Conservation (phyloP, 2,888 invertebrate species). For the Allolobophora icterica region DNA sequence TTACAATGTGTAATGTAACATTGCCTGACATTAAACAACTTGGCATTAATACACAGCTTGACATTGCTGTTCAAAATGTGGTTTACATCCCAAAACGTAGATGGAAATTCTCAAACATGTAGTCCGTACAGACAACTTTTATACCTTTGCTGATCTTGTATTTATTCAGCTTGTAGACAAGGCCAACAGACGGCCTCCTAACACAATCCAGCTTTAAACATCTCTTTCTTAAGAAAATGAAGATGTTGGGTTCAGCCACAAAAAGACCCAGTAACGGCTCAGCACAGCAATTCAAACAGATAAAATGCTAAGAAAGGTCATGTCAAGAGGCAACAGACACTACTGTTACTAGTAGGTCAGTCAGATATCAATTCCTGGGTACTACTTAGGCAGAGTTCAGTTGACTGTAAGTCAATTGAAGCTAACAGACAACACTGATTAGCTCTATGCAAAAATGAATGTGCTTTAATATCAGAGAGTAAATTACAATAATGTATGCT, state of each 20-base stretch:
- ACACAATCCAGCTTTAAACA: background rate
- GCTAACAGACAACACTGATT: too few species aligned
- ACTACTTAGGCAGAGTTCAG: too few species aligned
- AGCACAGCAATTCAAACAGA: background rate
- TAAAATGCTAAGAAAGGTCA: background rate
- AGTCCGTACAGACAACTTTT: too few species aligned
- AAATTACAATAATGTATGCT: background rate
- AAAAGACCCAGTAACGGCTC: background rate
- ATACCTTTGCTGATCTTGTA: too few species aligned
- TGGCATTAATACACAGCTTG: background rate
- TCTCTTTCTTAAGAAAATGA: background rate
- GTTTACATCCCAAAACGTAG: background rate
- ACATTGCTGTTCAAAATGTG: too few species aligned
- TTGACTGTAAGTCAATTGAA: background rate
- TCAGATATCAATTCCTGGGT: background rate
- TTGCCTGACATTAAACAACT: background rate
- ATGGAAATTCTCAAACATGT: background rate
- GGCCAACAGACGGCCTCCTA: background rate
- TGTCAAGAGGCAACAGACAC: background rate
- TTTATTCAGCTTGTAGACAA: background rate
- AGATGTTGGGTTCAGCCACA: background rate
- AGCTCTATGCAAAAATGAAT: background rate
- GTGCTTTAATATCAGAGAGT: background rate
- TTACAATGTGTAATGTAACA: background rate
- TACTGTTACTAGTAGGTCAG: background rate